Conservation (phyloP, 2,113 vertebrate genomes). For the Pomatostomus ruficeps region DNA sequence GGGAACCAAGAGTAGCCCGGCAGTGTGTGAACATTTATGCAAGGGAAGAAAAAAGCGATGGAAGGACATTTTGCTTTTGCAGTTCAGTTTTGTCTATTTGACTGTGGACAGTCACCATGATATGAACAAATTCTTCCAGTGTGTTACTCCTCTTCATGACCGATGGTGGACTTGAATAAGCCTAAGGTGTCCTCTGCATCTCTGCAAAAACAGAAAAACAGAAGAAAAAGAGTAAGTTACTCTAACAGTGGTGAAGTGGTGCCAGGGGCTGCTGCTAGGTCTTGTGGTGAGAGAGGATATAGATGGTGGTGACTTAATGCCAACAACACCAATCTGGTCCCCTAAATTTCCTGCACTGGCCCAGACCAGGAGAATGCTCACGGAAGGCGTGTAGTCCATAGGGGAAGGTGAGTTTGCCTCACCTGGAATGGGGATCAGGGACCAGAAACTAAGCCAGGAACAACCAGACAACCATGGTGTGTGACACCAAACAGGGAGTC, state of each 20-base stretch:
- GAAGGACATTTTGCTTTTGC: not conserved
- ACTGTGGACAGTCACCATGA: not conserved
- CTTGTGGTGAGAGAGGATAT: not conserved
- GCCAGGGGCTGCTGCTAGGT: not conserved
- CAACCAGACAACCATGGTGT: not conserved
- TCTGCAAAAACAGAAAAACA: not conserved
- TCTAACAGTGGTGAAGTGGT: not conserved
- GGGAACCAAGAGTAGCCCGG: not conserved
- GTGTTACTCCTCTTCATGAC: not conserved
- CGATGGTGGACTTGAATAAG: not conserved
- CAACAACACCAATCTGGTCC: fast-evolving
- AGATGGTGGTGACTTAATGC: not conserved
- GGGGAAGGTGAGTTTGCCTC: not conserved
- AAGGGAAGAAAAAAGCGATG: not conserved
- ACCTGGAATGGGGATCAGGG: not conserved
- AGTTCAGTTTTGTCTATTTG: not conserved
- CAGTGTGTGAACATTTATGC: not conserved
- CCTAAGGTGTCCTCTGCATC: not conserved
- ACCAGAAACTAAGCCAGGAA: not conserved
- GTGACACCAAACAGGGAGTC: not conserved
- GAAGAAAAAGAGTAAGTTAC: not conserved
- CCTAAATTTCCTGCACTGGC: not conserved
- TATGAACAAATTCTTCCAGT: not conserved
- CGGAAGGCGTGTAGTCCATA: fast-evolving
- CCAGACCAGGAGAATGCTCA: not conserved